A percentile compares a stretch with the other conserved stretches of the same genome.
Conservation (phyloP, 2,888 invertebrate species). For the Tipula confusa region DNA sequence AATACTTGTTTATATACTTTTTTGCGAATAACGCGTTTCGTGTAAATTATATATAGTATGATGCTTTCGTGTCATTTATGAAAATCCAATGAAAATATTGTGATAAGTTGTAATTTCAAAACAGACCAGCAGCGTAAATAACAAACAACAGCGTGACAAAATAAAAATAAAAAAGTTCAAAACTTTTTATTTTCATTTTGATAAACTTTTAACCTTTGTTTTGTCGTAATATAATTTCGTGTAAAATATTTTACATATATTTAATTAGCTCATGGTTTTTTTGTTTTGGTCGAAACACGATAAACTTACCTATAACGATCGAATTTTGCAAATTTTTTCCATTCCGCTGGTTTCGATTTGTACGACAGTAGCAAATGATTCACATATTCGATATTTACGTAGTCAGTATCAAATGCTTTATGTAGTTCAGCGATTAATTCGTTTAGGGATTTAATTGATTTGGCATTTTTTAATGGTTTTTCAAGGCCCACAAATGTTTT, state of each 20-base stretch:
- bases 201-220: background rate
- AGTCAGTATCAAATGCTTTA: conserved; percentile 70
- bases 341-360: conserved; percentile 83
- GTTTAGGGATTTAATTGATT: conserved; percentile 52
- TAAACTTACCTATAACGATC: conserved; percentile 73
- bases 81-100: background rate
- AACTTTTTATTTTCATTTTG: background rate
- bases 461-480: conserved; percentile 48
- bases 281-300: background rate
- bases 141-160: background rate
- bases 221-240: background rate
- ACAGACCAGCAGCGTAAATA: background rate
- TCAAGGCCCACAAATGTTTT: conserved; percentile 47
- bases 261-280: background rate
- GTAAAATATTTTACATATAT: background rate
- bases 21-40: background rate
- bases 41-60: background rate
- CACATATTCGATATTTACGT: conserved; percentile 88
- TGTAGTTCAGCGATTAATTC: conserved; percentile 67
- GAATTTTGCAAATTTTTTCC: conserved; percentile 92
- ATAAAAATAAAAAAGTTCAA: background rate
- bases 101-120: background rate
- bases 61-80: background rate
- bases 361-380: conserved; percentile 71
- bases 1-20: background rate